Evolutionary conservation across 2,113 vertebrate genomes (phyloP).

Genomic region (Cygnus buccinator): DNA sequence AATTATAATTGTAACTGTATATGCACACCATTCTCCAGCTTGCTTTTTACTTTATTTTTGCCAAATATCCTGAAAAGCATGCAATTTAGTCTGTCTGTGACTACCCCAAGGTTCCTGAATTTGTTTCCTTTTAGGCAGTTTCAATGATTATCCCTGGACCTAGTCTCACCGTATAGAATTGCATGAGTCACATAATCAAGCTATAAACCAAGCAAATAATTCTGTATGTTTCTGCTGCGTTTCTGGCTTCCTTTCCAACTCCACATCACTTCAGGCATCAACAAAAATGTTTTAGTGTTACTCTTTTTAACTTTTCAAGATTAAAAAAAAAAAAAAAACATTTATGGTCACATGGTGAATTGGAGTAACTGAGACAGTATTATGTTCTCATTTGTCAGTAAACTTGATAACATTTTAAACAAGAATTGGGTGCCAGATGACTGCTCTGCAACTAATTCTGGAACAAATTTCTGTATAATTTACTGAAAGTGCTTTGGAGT

Average conservation of each 20-base stretch:
- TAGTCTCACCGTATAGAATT: not conserved
- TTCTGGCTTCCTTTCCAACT: constrained; percentile 1
- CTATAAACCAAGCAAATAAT: constrained; percentile 61
- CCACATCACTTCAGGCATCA: constrained; percentile 59
- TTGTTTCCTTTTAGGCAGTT: not conserved
- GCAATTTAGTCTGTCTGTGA: not conserved
- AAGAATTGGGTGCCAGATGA: constrained; percentile 35
- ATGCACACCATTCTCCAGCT: not conserved
- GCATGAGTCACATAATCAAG: constrained; percentile 14
- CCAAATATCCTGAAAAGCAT: not conserved
- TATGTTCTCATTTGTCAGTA: constrained; percentile 57
- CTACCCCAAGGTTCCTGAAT: not conserved
- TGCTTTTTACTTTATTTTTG: not conserved
- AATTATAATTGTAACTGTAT: not conserved
- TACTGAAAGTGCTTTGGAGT: constrained; percentile 28
- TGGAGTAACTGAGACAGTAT: constrained; percentile 26
- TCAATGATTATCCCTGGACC: not conserved
- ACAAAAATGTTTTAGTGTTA: constrained; percentile 15
- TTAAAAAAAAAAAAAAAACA: constrained; percentile 34
- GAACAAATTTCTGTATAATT: constrained; percentile 53
- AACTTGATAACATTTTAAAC: constrained; percentile 48
- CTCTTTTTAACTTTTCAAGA: constrained; percentile 40
- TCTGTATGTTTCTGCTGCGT: constrained; percentile 15
- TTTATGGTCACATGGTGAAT: constrained; percentile 13
- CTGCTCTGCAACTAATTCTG: constrained; percentile 39